These are phyloP conservation scores for Bruchidius siliquastri DNA, from an alignment of 2,888 invertebrate genomes.

Conservation along the genomic window DNA sequence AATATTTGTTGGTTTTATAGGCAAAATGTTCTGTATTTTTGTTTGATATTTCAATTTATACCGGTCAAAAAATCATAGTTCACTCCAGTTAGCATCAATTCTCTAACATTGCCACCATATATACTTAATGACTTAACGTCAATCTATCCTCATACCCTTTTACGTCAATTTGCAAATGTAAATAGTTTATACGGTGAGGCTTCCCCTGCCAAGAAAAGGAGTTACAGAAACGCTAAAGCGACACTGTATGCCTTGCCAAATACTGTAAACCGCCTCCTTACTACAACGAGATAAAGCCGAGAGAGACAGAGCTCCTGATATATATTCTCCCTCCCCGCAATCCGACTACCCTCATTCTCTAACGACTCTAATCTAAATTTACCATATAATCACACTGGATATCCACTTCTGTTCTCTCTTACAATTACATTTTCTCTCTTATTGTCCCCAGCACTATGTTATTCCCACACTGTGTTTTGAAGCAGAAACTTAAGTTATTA, in stretches of 20 bases:
- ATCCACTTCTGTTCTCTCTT: neutral
- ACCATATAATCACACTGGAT: neutral
- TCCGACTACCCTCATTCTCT: neutral
- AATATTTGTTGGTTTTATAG: too few species aligned
- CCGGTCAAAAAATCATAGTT: too few species aligned
- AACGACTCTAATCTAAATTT: neutral
- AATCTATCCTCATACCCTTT: neutral
- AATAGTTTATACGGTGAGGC: neutral
- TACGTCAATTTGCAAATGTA: neutral
- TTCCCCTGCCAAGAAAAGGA: neutral
- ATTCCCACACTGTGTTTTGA: neutral
- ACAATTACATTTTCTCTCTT: neutral
- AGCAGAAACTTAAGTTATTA: neutral
- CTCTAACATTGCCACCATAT: too few species aligned
- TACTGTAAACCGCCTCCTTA: neutral
- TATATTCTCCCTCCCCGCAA: neutral
- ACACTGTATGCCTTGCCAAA: neutral
- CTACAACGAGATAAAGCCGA: neutral
- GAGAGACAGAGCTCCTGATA: neutral
- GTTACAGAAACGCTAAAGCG: neutral
- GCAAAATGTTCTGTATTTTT: too few species aligned
- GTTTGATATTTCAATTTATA: too few species aligned
- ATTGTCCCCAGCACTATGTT: neutral
- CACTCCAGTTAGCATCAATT: too few species aligned
- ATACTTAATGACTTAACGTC: too few species aligned